These are phyloP conservation scores for Eupeodes corollae DNA, from an alignment of 1,140 invertebrate genomes.

Conservation along the genomic window DNA sequence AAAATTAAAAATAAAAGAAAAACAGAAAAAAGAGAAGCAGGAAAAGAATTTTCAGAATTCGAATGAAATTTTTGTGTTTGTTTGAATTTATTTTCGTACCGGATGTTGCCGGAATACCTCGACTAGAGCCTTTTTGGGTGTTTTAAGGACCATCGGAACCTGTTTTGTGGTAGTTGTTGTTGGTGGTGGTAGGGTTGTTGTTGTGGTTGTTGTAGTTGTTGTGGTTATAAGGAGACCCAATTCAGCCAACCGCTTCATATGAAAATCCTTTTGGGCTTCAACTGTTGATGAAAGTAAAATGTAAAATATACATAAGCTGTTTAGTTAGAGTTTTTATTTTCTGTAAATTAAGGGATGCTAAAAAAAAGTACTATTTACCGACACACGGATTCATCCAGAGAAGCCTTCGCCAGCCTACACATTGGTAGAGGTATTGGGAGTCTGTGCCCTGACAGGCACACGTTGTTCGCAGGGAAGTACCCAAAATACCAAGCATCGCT, in stretches of 20 bases:
- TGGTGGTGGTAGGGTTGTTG: constrained; percentile 18
- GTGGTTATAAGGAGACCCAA: constrained; percentile 39
- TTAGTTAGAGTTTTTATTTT: not conserved
- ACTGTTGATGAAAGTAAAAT: constrained; percentile 42
- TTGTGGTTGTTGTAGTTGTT: constrained; percentile 36
- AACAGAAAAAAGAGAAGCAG: too few species aligned
- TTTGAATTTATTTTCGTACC: not conserved
- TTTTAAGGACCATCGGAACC: not conserved
- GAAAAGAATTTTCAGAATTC: too few species aligned
- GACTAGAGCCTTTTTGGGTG: not conserved
- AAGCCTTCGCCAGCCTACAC: constrained; percentile 78
- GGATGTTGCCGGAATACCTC: constrained; percentile 13
- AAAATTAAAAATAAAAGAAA: not conserved
- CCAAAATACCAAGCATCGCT: constrained; percentile 73
- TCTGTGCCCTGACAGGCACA: constrained; percentile 78
- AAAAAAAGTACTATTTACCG: constrained; percentile 48
- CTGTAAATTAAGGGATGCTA: not conserved
- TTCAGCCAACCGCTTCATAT: constrained; percentile 51
- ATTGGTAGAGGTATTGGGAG: constrained; percentile 69
- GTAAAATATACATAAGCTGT: not conserved
- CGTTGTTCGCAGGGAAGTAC: constrained; percentile 68
- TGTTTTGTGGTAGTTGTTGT: constrained; percentile 22
- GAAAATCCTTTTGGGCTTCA: constrained; percentile 79
- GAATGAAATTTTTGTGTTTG: not conserved
- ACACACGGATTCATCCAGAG: constrained; percentile 86